Evolutionary conservation across 2,888 invertebrate genomes (phyloP).

Genomic region (Hoplodrina ambigua): DNA sequence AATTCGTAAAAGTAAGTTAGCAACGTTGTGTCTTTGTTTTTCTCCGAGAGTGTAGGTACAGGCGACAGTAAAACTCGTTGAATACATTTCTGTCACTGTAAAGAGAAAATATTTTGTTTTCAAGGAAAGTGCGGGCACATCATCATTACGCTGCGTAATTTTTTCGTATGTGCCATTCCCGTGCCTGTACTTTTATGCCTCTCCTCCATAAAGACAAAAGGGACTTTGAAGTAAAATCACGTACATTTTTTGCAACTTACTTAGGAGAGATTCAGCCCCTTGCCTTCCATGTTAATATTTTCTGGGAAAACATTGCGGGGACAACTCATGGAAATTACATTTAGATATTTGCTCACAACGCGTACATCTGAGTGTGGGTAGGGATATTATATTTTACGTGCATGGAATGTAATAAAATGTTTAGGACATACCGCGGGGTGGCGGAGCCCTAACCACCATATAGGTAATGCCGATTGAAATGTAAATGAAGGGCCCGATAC

Average conservation of each 20-base stretch:
- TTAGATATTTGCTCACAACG: conserved; percentile 89
- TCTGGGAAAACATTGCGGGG: conserved; percentile 90
- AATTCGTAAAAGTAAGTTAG: conserved; percentile 70
- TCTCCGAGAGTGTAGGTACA: conserved; percentile 61
- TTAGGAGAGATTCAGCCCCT: conserved; percentile 90
- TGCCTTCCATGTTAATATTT: conserved; percentile 90
- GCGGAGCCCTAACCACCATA: conserved; percentile 71
- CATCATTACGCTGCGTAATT: conserved; percentile 90
- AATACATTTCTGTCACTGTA: conserved; percentile 87
- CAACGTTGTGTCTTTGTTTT: conserved; percentile 58
- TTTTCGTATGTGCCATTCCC: conserved; percentile 89
- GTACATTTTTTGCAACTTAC: conserved; percentile 91
- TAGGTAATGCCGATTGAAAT: conserved; percentile 87
- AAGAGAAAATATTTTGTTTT: conserved; percentile 88
- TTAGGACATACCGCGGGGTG: conserved; percentile 79
- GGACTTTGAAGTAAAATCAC: conserved; percentile 91
- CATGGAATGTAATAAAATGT: conserved; percentile 89
- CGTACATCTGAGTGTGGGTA: conserved; percentile 87
- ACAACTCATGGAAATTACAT: conserved; percentile 91
- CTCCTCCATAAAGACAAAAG: conserved; percentile 90
- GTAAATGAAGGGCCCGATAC: conserved; percentile 84
- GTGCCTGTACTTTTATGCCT: conserved; percentile 89
- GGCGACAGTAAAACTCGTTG: conserved; percentile 79
- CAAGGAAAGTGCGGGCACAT: conserved; percentile 87
- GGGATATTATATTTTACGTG: conserved; percentile 91